Evolutionary conservation across 2,888 invertebrate genomes (phyloP).

Genomic region (Synanthedon andrenaeformis): DNA sequence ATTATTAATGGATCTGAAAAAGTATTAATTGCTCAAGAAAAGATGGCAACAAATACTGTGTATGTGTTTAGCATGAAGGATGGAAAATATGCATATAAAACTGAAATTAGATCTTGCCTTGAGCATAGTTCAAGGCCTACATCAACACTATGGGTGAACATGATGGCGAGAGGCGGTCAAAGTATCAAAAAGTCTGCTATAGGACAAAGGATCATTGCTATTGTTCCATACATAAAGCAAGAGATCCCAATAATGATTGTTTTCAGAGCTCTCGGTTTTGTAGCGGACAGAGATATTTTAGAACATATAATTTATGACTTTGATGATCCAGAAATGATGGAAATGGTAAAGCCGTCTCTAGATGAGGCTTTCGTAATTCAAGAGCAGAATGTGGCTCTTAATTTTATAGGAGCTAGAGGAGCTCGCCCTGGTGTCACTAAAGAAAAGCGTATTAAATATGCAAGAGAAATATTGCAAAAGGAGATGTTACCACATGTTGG

Average conservation of each 20-base stretch:
- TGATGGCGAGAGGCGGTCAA: constrained; percentile 99
- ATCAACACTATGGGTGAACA: constrained; percentile 98
- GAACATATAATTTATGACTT: constrained; percentile 99
- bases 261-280: constrained; percentile 98
- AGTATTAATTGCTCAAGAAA: constrained; percentile 98
- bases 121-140: constrained; percentile 89
- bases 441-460: constrained; percentile 99
- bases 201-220: constrained; percentile 97
- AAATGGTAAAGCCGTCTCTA: constrained; percentile 99
- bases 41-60: constrained; percentile 99
- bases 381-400: constrained; percentile 98
- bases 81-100: constrained; percentile 98
- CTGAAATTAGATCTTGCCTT: constrained; percentile 90
- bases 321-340: constrained; percentile 99
- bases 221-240: constrained; percentile 98
- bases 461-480: constrained; percentile 98
- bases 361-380: constrained; percentile 99
- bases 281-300: constrained; percentile 98
- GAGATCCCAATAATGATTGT: constrained; percentile 99
- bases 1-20: constrained; percentile 99
- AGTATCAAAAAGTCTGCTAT: constrained; percentile 99
- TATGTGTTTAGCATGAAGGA: constrained; percentile 99
- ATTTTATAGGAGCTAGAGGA: constrained; percentile 98
- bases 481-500: constrained; percentile 99
- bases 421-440: constrained; percentile 98